These are phyloP conservation scores for Isaurus tuberculatus DNA, from an alignment of 92 coral and sea anemone species.

Conservation along the genomic window DNA sequence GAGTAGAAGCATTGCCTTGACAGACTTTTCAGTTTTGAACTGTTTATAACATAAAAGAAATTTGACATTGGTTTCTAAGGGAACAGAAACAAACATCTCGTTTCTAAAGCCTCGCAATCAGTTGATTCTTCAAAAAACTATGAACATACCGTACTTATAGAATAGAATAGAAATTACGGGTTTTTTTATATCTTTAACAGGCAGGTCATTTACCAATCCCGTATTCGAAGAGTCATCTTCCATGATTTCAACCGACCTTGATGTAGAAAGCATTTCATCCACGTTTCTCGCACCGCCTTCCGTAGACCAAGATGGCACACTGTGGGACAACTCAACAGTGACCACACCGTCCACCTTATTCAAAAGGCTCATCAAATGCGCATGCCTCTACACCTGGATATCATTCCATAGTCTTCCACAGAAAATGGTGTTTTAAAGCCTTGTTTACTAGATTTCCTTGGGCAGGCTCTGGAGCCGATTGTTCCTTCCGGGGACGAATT, in stretches of 20 bases:
- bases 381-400: constrained; percentile 90
- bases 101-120: too few relatives aligned
- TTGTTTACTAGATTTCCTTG: constrained; percentile 89
- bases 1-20: too few relatives aligned
- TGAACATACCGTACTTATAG: too few relatives aligned
- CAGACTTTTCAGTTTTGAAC: too few relatives aligned
- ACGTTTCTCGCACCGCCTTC: constrained; percentile 43
- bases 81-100: too few relatives aligned
- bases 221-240: constrained; percentile 38
- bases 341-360: constrained; percentile 32
- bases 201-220: neutral
- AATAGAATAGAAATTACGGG: too few relatives aligned
- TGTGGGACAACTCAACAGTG: constrained; percentile 29
- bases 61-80: too few relatives aligned
- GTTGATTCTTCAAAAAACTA: too few relatives aligned
- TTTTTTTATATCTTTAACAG: constrained; percentile 37
- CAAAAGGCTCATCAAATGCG: constrained; percentile 80
- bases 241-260: constrained; percentile 11
- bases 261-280: constrained; percentile 51
- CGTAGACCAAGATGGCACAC: constrained; percentile 26
- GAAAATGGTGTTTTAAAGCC: constrained; percentile 97
- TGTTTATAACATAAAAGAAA: too few relatives aligned
- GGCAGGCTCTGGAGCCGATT: constrained; percentile 91
- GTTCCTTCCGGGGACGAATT: constrained; percentile 74
- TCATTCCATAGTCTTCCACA: constrained; percentile 93